Conservation (phyloP, 2,797 vertebrate species). For the Coendou prehensilis region DNA sequence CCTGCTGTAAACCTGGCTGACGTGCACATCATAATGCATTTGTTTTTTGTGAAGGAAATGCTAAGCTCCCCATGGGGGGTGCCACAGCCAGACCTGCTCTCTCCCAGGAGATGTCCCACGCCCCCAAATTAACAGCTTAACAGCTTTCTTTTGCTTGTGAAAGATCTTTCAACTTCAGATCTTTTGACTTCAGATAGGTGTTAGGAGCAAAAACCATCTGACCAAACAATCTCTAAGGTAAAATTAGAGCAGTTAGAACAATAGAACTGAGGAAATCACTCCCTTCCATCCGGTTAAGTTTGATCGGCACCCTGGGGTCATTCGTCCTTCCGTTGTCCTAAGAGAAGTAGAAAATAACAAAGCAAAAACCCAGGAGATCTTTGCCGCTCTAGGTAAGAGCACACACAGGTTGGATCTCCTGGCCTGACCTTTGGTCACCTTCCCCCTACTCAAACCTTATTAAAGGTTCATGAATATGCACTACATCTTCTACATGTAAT, state of each 20-base stretch:
- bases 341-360: background rate
- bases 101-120: background rate
- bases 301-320: background rate
- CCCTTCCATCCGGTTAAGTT: background rate
- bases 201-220: background rate
- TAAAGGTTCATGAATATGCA: background rate
- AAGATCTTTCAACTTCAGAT: background rate
- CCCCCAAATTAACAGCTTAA: background rate
- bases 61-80: background rate
- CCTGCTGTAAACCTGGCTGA: constrained; percentile 18
- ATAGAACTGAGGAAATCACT: background rate
- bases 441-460: background rate
- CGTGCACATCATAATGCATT: background rate
- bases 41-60: constrained; percentile 48
- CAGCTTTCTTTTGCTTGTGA: background rate
- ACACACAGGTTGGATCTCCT: background rate
- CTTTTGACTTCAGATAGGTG: background rate
- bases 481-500: background rate
- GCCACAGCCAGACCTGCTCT: background rate
- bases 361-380: background rate
- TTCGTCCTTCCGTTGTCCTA: background rate
- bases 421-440: background rate
- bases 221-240: background rate
- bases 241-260: background rate
- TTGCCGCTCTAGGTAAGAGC: background rate